Base-by-base conservation (phyloP, 2,888 invertebrate genomes). In the Apodemia hepburni region DNA sequence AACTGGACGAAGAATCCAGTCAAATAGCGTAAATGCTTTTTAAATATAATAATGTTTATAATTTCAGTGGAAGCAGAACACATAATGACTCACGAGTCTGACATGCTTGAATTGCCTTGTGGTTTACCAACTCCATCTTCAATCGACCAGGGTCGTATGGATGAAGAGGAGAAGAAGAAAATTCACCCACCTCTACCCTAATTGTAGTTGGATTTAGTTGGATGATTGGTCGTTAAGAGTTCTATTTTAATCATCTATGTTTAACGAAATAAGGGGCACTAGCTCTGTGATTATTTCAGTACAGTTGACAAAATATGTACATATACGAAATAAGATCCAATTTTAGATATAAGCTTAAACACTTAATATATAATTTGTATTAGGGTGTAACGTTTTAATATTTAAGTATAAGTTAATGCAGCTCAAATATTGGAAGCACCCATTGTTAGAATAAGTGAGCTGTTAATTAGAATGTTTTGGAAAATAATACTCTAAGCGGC, bases 101-200 rank as follows among this genome's bases (percentile, higher is more conserved):
- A 95, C 58, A 82, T 94, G 60, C 81, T 96, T n/a, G 93, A 94
- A 67, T 88, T 95, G 81, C 96, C 96, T 0, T 93, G 94, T 65
- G 96, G 96, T 5, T 82, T 96, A 1, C 96, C 96, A n/a, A 94
- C 95, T 0, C 94, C 95, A 1, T 93, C 95, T 0, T 92, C 93
- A n/a, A 93, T 95, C 33, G 95, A 95, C 72, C 92, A 94, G 65
- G 94, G 94, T 0, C 92, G 95, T 2, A 80, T 93, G 33, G 93
- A 94, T 60, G 92, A 87, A 2, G 94, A 94, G 75, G 95, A 95
- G 74, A 93, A 93, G 72, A 93, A 93, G 73, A 93, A 93, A 77
- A 93, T 94, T 70, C 94, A 94, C 74, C 94, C 94, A 29, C 92
- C 93, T 54, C 78, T 92, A 45, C 84, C 88, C 47, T 87, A 82